phyloP scores from a whole-genome alignment of 2,113 vertebrate genomes.

The Ovis aries region DNA sequence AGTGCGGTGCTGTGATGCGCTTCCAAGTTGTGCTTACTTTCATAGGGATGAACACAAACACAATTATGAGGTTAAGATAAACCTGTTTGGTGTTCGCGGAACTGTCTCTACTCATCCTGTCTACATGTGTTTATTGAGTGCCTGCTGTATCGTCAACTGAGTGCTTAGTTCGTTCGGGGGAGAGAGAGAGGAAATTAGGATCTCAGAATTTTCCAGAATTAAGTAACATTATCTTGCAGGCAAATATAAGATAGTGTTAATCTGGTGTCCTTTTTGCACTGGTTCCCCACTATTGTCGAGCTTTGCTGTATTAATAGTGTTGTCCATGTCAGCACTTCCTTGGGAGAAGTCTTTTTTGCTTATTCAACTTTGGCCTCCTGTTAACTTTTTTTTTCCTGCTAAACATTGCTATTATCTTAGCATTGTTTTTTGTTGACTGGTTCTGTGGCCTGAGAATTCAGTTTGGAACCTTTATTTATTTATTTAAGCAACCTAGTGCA shows the following conservation, averaged over 20 bases:
- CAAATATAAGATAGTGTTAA: neutral
- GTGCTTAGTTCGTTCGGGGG: neutral
- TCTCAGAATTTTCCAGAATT: conserved; percentile 10
- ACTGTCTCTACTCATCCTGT: neutral
- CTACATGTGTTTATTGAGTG: neutral
- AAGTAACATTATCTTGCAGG: neutral
- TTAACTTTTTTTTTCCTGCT: conserved; percentile 16
- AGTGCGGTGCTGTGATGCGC: neutral
- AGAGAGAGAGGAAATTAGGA: neutral
- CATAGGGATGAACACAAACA: neutral
- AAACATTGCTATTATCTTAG: conserved; percentile 46
- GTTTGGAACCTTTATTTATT: neutral
- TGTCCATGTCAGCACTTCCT: conserved; percentile 47
- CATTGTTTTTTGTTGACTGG: neutral
- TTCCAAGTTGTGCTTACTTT: neutral
- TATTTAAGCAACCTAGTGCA: neutral
- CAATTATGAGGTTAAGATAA: neutral
- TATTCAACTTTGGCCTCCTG: conserved; percentile 57
- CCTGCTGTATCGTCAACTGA: neutral
- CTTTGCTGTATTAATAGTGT: neutral
- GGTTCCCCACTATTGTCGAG: neutral
- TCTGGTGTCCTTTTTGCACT: neutral
- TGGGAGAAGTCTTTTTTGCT: conserved; percentile 38
- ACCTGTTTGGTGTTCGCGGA: neutral
- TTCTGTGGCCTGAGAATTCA: conserved; percentile 30